phyloP scores from a whole-genome alignment of 2,888 invertebrate species.

The Ectemnius lituratus region DNA sequence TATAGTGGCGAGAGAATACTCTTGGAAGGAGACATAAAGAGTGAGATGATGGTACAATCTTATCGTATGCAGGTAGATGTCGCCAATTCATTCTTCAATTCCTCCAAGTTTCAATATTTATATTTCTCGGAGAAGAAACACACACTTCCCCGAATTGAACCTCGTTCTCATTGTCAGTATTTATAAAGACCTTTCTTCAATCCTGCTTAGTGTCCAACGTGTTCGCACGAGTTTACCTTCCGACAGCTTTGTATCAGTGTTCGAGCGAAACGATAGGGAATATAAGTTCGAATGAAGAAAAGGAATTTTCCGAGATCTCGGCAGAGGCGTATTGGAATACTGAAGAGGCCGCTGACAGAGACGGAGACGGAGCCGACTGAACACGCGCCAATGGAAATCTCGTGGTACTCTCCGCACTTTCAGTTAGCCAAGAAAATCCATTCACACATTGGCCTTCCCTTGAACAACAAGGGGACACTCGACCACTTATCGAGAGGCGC shows the following conservation, averaged over 20 bases:
- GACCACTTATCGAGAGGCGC: constrained; percentile 70
- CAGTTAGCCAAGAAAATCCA: constrained; percentile 68
- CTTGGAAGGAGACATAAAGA: constrained; percentile 56
- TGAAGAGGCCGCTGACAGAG: constrained; percentile 23
- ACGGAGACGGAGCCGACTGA: constrained; percentile 27
- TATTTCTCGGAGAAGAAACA: too few species aligned
- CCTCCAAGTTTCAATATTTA: too few species aligned
- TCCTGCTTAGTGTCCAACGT: too few species aligned
- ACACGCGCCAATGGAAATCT: constrained; percentile 62
- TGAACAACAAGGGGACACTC: constrained; percentile 61
- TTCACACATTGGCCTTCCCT: constrained; percentile 65
- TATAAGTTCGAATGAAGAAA: too few species aligned
- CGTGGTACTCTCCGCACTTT: constrained; percentile 65
- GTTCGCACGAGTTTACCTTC: too few species aligned
- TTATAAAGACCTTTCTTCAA: too few species aligned
- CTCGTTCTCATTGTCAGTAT: too few species aligned
- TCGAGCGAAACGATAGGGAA: too few species aligned
- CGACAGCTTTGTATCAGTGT: too few species aligned
- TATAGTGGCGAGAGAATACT: constrained; percentile 54
- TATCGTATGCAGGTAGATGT: constrained; percentile 62
- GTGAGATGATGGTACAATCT: constrained; percentile 55
- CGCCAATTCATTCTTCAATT: constrained; percentile 65
- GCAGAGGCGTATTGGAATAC: not conserved
- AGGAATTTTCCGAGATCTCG: too few species aligned
- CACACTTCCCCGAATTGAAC: too few species aligned